Evolutionary conservation across 53 echinoderm and acorn worm genomes (phyloP).

Genomic region (Crossaster papposus): DNA sequence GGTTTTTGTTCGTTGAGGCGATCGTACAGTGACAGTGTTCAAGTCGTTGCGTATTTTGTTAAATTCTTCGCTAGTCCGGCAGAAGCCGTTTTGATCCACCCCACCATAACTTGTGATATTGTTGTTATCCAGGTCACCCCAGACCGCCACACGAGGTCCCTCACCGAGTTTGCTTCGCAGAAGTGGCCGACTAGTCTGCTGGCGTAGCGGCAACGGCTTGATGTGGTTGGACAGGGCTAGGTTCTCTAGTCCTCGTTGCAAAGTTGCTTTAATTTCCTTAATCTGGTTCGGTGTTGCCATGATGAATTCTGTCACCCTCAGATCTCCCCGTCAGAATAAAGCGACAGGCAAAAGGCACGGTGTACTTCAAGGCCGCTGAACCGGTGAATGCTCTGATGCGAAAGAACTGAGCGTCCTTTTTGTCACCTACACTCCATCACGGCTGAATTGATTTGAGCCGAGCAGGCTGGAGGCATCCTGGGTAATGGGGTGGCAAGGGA

Average conservation of each 20-base stretch:
- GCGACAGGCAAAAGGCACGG: background rate
- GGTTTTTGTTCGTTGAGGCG: slow-evolving; percentile 45
- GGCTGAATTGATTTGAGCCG: slow-evolving; percentile 35
- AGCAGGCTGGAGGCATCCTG: background rate
- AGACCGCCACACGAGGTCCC: slow-evolving; percentile 28
- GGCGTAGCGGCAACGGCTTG: slow-evolving; percentile 91
- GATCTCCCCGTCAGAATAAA: background rate
- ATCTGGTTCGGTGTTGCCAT: slow-evolving; percentile 91
- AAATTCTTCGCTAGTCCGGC: slow-evolving; percentile 53
- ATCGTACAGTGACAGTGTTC: slow-evolving; percentile 34
- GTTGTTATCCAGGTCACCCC: slow-evolving; percentile 47
- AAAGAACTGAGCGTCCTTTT: background rate
- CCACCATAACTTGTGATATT: slow-evolving; percentile 29
- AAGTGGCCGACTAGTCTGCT: slow-evolving; percentile 78
- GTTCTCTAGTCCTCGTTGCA: slow-evolving; percentile 92
- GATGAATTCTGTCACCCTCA: background rate
- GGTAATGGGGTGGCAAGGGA: slow-evolving; percentile 10
- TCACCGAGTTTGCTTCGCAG: slow-evolving; percentile 58
- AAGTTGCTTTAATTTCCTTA: slow-evolving; percentile 85
- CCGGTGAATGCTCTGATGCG: slow-evolving; percentile 6
- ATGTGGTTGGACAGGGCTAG: slow-evolving; percentile 79
- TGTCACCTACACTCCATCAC: slow-evolving; percentile 41
- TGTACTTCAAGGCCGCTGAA: no score
- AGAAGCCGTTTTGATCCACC: slow-evolving; percentile 43
- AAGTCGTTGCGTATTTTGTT: slow-evolving; percentile 58